These are phyloP conservation scores for Potamarius usumacintae DNA, from an alignment of 2,113 vertebrate species.

Conservation along the genomic window DNA sequence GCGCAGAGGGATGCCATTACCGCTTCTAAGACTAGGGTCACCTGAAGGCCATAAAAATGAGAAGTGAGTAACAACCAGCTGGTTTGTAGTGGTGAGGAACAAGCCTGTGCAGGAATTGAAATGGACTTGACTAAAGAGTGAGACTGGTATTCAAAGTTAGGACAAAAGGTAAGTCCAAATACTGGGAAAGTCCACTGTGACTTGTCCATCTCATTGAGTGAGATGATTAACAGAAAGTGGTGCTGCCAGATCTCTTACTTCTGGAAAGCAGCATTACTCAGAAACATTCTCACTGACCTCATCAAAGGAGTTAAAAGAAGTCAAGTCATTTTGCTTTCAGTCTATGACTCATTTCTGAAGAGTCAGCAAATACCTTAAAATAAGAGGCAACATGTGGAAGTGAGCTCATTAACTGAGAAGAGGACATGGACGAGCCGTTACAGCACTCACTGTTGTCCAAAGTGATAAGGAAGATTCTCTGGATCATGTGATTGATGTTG, in stretches of 20 bases:
- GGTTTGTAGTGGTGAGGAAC: not conserved
- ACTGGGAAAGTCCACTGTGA: slow-evolving; percentile 1
- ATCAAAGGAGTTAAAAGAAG: slow-evolving; percentile 7
- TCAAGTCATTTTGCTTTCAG: not conserved
- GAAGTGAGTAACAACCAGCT: not conserved
- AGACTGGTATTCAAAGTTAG: not conserved
- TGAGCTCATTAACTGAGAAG: not conserved
- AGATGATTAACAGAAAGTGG: slow-evolving; percentile 6
- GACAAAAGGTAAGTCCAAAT: not conserved
- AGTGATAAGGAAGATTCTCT: slow-evolving; percentile 96
- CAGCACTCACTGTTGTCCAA: slow-evolving; percentile 92
- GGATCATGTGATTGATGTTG: slow-evolving; percentile 99
- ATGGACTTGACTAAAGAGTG: not conserved
- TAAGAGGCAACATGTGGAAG: not conserved
- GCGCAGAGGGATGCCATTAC: slow-evolving; percentile 91
- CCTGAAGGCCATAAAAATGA: slow-evolving; percentile 67
- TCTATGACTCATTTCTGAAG: slow-evolving; percentile 2
- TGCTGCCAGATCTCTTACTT: slow-evolving; percentile 20
- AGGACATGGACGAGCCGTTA: not conserved
- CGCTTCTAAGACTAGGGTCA: slow-evolving; percentile 89
- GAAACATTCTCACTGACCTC: slow-evolving; percentile 22
- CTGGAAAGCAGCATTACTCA: slow-evolving; percentile 31
- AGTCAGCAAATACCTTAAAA: not conserved
- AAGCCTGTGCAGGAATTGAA: not conserved
- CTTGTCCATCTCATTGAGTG: not conserved